phyloP scores from a whole-genome alignment of 2,113 vertebrate species.

The Penelope pileata region DNA sequence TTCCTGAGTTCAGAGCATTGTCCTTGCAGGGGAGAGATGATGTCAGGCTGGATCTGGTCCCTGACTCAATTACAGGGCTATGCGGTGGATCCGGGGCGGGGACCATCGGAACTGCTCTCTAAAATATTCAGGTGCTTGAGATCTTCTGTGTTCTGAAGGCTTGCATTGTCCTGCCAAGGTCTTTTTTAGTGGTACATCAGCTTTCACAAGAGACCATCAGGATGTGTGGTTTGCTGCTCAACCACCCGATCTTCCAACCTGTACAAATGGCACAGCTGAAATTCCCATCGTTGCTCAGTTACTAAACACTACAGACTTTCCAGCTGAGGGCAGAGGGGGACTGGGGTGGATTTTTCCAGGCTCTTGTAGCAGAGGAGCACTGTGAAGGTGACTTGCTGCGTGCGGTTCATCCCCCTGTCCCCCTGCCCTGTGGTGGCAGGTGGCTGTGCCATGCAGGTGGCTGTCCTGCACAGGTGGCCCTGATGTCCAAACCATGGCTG shows the following conservation, averaged over 20 bases:
- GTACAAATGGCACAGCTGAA: neutral
- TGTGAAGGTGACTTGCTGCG: neutral
- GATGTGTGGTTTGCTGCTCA: neutral
- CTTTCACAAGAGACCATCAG: neutral
- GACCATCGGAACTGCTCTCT: neutral
- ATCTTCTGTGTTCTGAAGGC: neutral
- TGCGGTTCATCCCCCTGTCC: neutral
- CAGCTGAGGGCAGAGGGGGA: neutral
- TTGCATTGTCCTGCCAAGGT: neutral
- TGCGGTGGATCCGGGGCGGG: neutral
- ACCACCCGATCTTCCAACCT: neutral
- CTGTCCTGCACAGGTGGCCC: neutral
- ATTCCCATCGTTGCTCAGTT: neutral
- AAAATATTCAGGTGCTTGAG: neutral
- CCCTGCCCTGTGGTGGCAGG: neutral
- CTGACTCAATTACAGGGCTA: neutral
- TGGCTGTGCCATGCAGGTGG: neutral
- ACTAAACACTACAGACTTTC: neutral
- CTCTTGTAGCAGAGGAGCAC: neutral
- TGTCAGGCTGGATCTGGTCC: slow-evolving; percentile 5
- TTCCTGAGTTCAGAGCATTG: neutral
- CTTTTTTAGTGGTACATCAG: neutral
- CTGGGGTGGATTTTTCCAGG: neutral
- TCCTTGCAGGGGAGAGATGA: neutral
- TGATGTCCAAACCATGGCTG: accelerated